Percentiles rank a stretch among this genome's conserved stretches.
phyloP scores from a whole-genome alignment of 2,888 invertebrate species.

The Sceliomorpha sp. region DNA sequence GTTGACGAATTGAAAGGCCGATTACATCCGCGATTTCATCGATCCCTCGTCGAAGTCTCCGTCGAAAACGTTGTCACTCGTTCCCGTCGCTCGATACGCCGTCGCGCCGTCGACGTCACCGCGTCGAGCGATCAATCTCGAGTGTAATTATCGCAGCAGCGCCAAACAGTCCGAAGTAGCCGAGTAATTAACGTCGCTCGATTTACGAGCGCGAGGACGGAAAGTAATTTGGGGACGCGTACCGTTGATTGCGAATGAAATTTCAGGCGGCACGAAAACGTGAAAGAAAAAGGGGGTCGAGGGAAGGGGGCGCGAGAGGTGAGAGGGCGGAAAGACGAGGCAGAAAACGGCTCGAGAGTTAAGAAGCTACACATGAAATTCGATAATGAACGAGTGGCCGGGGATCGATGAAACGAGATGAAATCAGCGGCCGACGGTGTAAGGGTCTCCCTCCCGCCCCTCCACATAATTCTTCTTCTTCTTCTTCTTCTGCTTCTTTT shows the following conservation, averaged over 20 bases:
- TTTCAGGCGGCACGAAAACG: neutral
- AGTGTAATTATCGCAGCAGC: slow-evolving; percentile 20
- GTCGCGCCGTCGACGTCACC: too few relatives aligned
- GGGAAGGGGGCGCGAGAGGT: neutral
- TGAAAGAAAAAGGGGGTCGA: slow-evolving; percentile 1
- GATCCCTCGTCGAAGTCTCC: too few relatives aligned
- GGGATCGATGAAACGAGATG: slow-evolving; percentile 12
- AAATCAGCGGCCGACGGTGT: slow-evolving; percentile 10
- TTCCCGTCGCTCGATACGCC: too few relatives aligned
- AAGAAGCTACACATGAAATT: slow-evolving; percentile 7
- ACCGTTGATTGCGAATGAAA: slow-evolving; percentile 3
- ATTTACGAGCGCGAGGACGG: slow-evolving; percentile 40
- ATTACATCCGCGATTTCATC: too few relatives aligned
- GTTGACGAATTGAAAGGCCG: too few relatives aligned
- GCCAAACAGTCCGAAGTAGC: slow-evolving; percentile 8
- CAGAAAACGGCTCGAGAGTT: too few relatives aligned
- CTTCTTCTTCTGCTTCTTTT: too few relatives aligned
- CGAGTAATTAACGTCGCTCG: slow-evolving; percentile 28
- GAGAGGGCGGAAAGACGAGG: too few relatives aligned
- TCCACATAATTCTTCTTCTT: too few relatives aligned
- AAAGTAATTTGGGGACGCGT: slow-evolving; percentile 36
- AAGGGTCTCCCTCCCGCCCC: too few relatives aligned
- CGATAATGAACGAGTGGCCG: slow-evolving; percentile 6
- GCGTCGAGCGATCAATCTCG: slow-evolving; percentile 17
- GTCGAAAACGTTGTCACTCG: too few relatives aligned